Conservation (phyloP, 2,888 invertebrate species). For the Lasioglossum pauxillum region DNA sequence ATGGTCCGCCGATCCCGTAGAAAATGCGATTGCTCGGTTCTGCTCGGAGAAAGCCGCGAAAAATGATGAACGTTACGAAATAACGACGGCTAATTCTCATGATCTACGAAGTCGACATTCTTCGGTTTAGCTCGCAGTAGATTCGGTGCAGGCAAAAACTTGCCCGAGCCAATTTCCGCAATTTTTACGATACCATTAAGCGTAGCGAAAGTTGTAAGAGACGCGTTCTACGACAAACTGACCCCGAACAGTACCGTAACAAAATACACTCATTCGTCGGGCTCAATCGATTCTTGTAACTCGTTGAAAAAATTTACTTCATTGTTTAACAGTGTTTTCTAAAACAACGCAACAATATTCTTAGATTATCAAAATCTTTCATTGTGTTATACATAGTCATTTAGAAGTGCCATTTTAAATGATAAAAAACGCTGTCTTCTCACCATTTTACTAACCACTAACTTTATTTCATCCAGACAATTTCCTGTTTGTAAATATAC, state of each 20-base stretch:
- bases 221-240: constrained; percentile 12
- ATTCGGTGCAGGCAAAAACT: constrained; percentile 22
- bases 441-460: no score
- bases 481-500: no score
- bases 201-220: constrained; percentile 58
- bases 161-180: constrained; percentile 19
- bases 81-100: constrained; percentile 17
- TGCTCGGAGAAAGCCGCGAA: not conserved
- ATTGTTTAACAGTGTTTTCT: no score
- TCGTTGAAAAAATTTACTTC: not conserved
- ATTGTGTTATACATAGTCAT: no score
- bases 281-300: constrained; percentile 43
- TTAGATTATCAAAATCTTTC: no score
- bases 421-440: no score
- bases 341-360: no score
- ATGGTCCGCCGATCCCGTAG: not conserved
- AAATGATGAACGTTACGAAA: constrained; percentile 16
- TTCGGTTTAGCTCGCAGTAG: not conserved
- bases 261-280: constrained; percentile 41
- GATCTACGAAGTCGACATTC: constrained; percentile 19
- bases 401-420: no score
- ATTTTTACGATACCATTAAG: constrained; percentile 37
- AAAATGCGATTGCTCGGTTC: not conserved
- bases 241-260: constrained; percentile 64
- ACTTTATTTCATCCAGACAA: no score